Conservation (phyloP, 2,888 invertebrate genomes). For the Vanessa cardui region DNA sequence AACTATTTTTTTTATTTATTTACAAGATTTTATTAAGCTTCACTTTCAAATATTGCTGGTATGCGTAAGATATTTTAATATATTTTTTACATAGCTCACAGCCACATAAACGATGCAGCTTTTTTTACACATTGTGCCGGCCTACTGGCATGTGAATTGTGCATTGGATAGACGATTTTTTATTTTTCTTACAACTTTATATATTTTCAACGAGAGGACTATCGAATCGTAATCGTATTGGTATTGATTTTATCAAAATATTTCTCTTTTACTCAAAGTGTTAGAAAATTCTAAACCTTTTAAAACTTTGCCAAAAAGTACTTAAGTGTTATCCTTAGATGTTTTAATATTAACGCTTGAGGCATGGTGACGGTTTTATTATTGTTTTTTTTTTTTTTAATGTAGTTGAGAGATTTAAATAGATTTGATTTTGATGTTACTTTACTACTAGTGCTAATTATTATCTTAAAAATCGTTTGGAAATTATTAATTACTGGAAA, state of each 20-base stretch:
- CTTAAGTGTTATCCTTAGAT: slow-evolving; percentile 37
- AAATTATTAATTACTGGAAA: background rate
- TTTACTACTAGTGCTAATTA: slow-evolving; percentile 7
- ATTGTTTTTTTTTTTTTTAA: slow-evolving; percentile 39
- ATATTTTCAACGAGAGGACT: slow-evolving; percentile 5
- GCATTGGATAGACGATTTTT: too few species aligned
- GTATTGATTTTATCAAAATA: slow-evolving; percentile 2
- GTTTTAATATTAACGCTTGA: slow-evolving; percentile 57
- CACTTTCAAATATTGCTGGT: too few species aligned
- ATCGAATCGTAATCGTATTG: slow-evolving; percentile 27
- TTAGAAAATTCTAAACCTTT: slow-evolving; percentile 15
- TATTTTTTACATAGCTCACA: too few species aligned
- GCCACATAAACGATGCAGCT: too few species aligned
- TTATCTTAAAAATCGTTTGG: background rate
- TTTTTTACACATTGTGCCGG: too few species aligned
- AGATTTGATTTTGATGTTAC: background rate
- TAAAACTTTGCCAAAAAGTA: slow-evolving; percentile 23
- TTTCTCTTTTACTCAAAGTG: slow-evolving; percentile 21
- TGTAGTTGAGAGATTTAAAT: slow-evolving; percentile 6
- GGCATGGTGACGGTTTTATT: slow-evolving; percentile 73
- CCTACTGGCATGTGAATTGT: too few species aligned
- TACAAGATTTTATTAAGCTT: too few species aligned
- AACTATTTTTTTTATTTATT: too few species aligned
- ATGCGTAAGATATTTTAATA: too few species aligned
- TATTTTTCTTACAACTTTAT: background rate